Percentiles rank a stretch among this genome's conserved stretches.
phyloP scores from a whole-genome alignment of 2,113 vertebrate genomes.

The Gymnarchus niloticus region DNA sequence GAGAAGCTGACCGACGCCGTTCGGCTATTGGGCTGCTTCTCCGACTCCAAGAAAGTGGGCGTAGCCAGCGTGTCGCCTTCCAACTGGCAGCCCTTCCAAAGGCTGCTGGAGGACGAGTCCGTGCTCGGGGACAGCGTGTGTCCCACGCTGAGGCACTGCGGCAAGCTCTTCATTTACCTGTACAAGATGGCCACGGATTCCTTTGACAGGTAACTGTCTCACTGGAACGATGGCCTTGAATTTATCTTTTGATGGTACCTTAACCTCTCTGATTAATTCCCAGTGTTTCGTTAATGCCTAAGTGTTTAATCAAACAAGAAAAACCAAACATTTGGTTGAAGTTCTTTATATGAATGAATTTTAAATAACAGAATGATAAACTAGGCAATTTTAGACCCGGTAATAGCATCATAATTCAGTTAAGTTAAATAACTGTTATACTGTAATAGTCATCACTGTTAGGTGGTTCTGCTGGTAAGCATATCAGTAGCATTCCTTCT shows the following conservation, averaged over 20 bases:
- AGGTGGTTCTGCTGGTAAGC: too few relatives aligned
- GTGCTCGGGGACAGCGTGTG: slow-evolving; percentile 73
- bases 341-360: background rate
- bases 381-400: too few relatives aligned
- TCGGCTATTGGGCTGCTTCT: slow-evolving; percentile 93
- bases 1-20: slow-evolving; percentile 96
- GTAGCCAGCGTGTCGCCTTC: slow-evolving; percentile 77
- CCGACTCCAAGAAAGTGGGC: slow-evolving; percentile 83
- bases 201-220: slow-evolving; percentile 83
- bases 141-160: slow-evolving; percentile 86
- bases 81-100: slow-evolving; percentile 88
- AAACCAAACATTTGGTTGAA: background rate
- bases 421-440: too few relatives aligned
- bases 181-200: slow-evolving; percentile 98
- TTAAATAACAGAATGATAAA: too few relatives aligned
- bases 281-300: background rate
- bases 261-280: background rate
- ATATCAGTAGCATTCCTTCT: too few relatives aligned
- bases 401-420: too few relatives aligned
- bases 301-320: background rate
- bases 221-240: background rate
- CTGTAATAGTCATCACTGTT: too few relatives aligned
- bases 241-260: background rate
- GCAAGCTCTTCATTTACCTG: slow-evolving; percentile 95
- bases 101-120: slow-evolving; percentile 84